Evolutionary conservation across 2,888 invertebrate genomes (phyloP).

Genomic region (Andrena camellia): DNA sequence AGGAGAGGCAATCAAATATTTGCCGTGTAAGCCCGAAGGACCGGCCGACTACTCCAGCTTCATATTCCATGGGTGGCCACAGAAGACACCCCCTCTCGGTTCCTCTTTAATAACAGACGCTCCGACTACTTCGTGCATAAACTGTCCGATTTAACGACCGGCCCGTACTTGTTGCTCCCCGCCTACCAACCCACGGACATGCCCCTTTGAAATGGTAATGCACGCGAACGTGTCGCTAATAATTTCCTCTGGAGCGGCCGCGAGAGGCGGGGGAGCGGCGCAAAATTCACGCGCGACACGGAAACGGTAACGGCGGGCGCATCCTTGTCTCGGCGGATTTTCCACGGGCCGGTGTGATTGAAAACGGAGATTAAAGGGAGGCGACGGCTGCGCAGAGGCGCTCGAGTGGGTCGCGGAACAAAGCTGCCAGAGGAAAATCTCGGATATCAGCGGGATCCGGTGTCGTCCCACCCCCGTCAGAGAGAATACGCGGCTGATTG

Average conservation of each 20-base stretch:
- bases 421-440: slow-evolving; percentile 39
- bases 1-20: neutral
- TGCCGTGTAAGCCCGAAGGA: neutral
- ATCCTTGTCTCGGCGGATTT: slow-evolving; percentile 19
- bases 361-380: slow-evolving; percentile 57
- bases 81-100: neutral
- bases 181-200: neutral
- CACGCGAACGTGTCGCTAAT: slow-evolving; percentile 21
- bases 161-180: slow-evolving; percentile 53
- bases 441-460: slow-evolving; percentile 26
- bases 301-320: neutral
- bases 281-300: neutral
- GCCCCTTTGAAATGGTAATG: slow-evolving; percentile 59
- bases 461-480: slow-evolving; percentile 20
- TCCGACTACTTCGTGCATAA: slow-evolving; percentile 13
- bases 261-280: neutral
- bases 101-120: slow-evolving; percentile 11
- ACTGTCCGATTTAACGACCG: slow-evolving; percentile 46
- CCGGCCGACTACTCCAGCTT: neutral
- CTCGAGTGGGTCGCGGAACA: slow-evolving; percentile 5
- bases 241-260: slow-evolving; percentile 28
- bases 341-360: slow-evolving; percentile 28
- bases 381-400: neutral
- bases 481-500: slow-evolving; percentile 79
- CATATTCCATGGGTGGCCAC: neutral